phyloP scores from a whole-genome alignment of 2,888 invertebrate genomes.

The Oasisia sp. region DNA sequence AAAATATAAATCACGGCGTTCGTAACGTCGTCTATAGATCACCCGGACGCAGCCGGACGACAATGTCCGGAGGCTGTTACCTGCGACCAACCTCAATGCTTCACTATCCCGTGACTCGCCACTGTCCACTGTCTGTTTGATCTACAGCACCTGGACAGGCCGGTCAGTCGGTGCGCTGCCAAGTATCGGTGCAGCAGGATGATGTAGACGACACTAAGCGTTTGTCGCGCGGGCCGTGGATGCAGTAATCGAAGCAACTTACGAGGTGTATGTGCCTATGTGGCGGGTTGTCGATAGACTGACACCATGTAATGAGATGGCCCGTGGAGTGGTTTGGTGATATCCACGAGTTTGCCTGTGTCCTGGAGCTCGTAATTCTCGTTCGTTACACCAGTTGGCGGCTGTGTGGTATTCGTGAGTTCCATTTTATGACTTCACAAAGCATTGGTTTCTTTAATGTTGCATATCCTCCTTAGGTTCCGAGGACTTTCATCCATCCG shows the following conservation, averaged over 20 bases:
- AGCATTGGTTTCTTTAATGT: no score
- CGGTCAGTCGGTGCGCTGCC: background rate
- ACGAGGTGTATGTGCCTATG: no score
- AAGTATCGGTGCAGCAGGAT: background rate
- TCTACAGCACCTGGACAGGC: background rate
- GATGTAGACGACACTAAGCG: background rate
- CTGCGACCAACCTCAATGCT: background rate
- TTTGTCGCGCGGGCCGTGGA: background rate
- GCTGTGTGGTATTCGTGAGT: no score
- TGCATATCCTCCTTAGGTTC: no score
- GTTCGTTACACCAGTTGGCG: no score
- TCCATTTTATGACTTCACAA: no score
- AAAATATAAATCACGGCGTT: background rate
- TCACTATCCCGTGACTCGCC: background rate
- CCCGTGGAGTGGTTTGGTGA: no score
- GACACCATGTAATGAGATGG: no score
- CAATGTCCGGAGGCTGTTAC: background rate
- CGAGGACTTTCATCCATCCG: no score
- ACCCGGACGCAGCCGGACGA: background rate
- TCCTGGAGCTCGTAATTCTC: no score
- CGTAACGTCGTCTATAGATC: background rate
- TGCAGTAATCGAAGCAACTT: background rate
- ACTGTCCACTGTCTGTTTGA: background rate
- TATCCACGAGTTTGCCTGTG: no score
- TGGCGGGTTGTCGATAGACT: no score